Conservation (phyloP, 37 sponge, comb jelly and placozoan species). For the Crambe crambe region DNA sequence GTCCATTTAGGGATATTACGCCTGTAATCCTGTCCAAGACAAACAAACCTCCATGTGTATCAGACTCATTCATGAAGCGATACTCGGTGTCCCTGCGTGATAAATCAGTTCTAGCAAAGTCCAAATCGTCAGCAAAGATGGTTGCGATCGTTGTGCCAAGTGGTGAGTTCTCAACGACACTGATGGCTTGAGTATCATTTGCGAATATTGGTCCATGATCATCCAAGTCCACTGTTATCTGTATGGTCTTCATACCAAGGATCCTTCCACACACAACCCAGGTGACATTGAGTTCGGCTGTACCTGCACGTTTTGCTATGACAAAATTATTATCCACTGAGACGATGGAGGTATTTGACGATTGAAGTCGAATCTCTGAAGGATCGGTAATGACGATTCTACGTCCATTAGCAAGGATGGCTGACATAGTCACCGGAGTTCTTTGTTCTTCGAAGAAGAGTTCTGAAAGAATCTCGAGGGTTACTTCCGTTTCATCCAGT, state of each 20-base stretch:
- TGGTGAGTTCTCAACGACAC: conserved; percentile 32
- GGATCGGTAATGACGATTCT: conserved; percentile 41
- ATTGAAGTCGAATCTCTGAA: conserved; percentile 8
- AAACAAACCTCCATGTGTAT: conserved; percentile 31
- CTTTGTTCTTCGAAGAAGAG: conserved; percentile 35
- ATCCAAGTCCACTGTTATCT: conserved; percentile 38
- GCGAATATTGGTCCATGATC: conserved; percentile 32
- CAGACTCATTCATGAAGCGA: conserved; percentile 10
- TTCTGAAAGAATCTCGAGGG: conserved; percentile 34
- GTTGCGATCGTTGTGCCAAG: conserved; percentile 6
- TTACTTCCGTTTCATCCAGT: conserved; percentile 5
- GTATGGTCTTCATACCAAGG: not conserved
- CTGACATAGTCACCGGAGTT: conserved; percentile 51
- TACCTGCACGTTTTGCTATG: conserved; percentile 12
- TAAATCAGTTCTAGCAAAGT: conserved; percentile 16
- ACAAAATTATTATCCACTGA: conserved; percentile 35
- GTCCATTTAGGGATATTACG: conserved; percentile 27
- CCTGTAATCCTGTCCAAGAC: conserved; percentile 45
- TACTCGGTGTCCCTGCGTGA: conserved; percentile 12
- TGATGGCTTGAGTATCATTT: not conserved
- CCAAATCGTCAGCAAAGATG: conserved; percentile 47
- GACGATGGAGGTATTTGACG: conserved; percentile 35
- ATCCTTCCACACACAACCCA: conserved; percentile 23
- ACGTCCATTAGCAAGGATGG: conserved; percentile 49
- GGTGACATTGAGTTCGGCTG: conserved; percentile 22